Base-by-base conservation (phyloP, 2,888 invertebrate species). In the Serripes groenlandicus region DNA sequence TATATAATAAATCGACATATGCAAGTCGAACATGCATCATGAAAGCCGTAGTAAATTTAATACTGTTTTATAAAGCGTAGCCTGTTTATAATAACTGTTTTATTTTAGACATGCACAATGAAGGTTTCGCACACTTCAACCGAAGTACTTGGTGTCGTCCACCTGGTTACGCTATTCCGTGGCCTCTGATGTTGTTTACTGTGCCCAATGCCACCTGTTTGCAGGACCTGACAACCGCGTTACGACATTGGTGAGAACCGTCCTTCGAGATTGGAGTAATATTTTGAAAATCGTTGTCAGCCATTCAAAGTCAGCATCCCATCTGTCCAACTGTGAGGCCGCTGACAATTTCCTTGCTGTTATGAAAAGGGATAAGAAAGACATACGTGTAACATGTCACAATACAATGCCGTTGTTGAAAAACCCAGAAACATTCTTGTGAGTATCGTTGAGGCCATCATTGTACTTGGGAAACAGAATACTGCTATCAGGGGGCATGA, bases 401-500 rank as follows among this genome's bases (percentile, higher is more conserved):
- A 62, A 2, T 37, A 69, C 30, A 32, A 77, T 15, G 5, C 37
- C 15, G 2, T 34, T 1, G 71, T 77, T 0, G 32, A 30, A 23
- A 77, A 60, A 30, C 60, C 58, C 23, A 9, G 77, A 42, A 23
- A 64, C 1, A 76, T 81, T 49, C 32, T 76, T 7, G 23, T 5
- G 7, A 60, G 15, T n/a, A 81, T 76, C 18, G 66, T 72, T 0
- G 81, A 81, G 7, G 49, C 75, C 9, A 76, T 81, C 3, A 68
- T 81, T 21, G 34, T 81, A n/a, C 76, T 75, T 49, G 81, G 72
- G 0, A 32, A 35, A 62, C 75, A 80, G 56, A 80, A 80, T 72
- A 9, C 75, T 7, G 70, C 80, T 0, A 30, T 75, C 2, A 66
- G 80, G 11, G 80, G 71, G 0, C 80, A 75, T n/a, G 66, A 80